Evolutionary conservation across 2,113 vertebrate genomes (phyloP), one percentile per base, ranked within the genome.

Genomic region (Setophaga kirtlandii): DNA sequence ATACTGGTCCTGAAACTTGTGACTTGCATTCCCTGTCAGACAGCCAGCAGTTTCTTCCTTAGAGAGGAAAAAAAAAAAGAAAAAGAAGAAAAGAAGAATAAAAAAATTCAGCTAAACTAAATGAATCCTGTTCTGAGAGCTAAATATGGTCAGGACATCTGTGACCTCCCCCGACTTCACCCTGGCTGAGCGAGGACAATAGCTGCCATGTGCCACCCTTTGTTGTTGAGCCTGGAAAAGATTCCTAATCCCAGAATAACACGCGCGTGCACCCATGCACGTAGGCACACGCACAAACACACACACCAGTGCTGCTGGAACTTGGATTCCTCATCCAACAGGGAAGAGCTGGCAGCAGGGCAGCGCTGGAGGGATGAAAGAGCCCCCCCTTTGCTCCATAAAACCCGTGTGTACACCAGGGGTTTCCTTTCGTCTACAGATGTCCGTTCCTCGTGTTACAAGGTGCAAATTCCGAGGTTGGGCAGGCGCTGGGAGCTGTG

Each of bases 111-210:
- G 41, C 53, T 53, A 86, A 94, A 89, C 85, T 90, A 95, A 95
- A 94, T 84, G 35, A 90, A 89, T 96, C 69, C 73, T 87, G 52
- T 84, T 93, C 88, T 92, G 86, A 71, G 56, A 94, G 92, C 93
- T 96, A 96, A 96, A 96, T 95, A 95, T 94, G 94, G 96, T 75
- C 93, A 96, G 93, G 92, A 96, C 90, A 95, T 90, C 83, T 96
- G 90, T 97, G 96, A 96, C 91, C 95, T 97, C 96, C 95, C 80
- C 83, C 19, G 3, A 60, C 83, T 96, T 96, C 90, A 86, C 88
- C 88, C 92, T 89, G 76, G 90, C 85, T 92, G 94, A 94, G 86
- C 18, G 2, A 65, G 90, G 94, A 97, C 93, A 97, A 96, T 95
- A 92, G 92, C 74, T 94, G 84, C 91, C 94, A 93, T 93, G 93